phyloP scores from a whole-genome alignment of 2,113 vertebrate species.

The Paradoxurus hermaphroditus region DNA sequence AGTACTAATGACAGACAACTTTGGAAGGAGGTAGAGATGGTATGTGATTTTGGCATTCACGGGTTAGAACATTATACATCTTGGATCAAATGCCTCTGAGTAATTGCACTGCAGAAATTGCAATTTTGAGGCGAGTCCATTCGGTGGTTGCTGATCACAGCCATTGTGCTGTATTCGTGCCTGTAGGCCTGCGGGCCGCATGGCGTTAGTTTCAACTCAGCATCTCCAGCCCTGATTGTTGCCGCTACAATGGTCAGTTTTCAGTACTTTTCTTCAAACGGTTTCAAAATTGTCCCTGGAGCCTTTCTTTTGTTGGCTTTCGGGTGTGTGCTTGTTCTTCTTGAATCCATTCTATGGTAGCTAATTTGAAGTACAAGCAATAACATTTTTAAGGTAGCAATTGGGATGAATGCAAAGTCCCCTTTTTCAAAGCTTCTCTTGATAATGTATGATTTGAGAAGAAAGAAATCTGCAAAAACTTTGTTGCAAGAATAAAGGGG shows the following conservation, averaged over 20 bases:
- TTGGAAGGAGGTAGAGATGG: neutral
- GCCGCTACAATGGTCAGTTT: conserved; percentile 21
- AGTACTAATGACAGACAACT: neutral
- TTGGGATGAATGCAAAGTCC: conserved; percentile 16
- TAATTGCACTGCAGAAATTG: neutral
- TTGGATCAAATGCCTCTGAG: neutral
- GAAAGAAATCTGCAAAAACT: conserved; percentile 51
- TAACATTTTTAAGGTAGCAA: conserved; percentile 41
- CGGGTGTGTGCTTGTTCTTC: neutral
- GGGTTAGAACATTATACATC: neutral
- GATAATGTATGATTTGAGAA: conserved; percentile 46
- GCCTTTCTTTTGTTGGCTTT: conserved; percentile 36
- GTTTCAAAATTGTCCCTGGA: conserved; percentile 16
- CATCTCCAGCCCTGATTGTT: conserved; percentile 1
- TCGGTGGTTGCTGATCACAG: neutral
- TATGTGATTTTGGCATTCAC: neutral
- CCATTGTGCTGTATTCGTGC: neutral
- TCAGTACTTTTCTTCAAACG: neutral
- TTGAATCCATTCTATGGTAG: neutral
- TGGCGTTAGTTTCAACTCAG: neutral
- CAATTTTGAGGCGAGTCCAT: neutral
- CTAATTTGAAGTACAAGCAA: conserved; percentile 39
- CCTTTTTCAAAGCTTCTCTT: neutral
- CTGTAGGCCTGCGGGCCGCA: neutral
- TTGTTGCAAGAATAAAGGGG: conserved; percentile 23